Base-by-base conservation (phyloP, 2,797 vertebrate genomes). In the Ptychobarbus kaznakovi region DNA sequence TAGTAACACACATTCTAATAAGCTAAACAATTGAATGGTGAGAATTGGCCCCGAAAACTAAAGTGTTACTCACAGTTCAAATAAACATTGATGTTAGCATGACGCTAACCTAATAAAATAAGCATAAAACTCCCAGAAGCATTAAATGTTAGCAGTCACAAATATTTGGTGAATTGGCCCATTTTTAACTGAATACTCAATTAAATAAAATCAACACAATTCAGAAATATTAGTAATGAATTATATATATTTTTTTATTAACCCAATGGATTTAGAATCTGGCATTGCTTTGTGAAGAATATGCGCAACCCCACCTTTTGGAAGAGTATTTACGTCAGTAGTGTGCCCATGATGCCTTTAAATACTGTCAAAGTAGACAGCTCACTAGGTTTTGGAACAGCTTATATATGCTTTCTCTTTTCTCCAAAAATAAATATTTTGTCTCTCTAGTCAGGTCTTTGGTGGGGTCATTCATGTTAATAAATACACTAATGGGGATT, bases 371-470 rank as follows among this genome's bases (percentile, higher is more conserved):
- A 75, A 18, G 16, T 51, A 75, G 72, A 9, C 46, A 32, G 15
- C 72, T 32, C 44, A 32, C n/a, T 28, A 18, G 16, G 28, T 53
- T 75, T 75, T 53, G 18, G 10, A 53, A 53, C 69, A n/a, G 15
- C 72, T 51, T 32, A 74, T 49, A 72, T 42, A 72, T 25, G 15
- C 44, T 49, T 18, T 46, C 70, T 51, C 72, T 53, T 75, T 38
- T 35, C 49, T 76, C 5, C 2, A 75, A 53, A 74, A 32, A 74
- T 5, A 76, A 13, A 38, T 56, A 1, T 53, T 53, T 51, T 4
- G 12, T 1, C 40, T 72, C 40, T 1, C 5, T 25, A 13, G 40
- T 42, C 11, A 46, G 20, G 70, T 42, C 15, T 22, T 76, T 76
- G 28, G 32, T 76, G 28, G 6, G 49, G 38, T 56, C 38, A 76